Evolutionary conservation across 2,113 vertebrate genomes (phyloP).

Genomic region (Rhinoptilus africanus): DNA sequence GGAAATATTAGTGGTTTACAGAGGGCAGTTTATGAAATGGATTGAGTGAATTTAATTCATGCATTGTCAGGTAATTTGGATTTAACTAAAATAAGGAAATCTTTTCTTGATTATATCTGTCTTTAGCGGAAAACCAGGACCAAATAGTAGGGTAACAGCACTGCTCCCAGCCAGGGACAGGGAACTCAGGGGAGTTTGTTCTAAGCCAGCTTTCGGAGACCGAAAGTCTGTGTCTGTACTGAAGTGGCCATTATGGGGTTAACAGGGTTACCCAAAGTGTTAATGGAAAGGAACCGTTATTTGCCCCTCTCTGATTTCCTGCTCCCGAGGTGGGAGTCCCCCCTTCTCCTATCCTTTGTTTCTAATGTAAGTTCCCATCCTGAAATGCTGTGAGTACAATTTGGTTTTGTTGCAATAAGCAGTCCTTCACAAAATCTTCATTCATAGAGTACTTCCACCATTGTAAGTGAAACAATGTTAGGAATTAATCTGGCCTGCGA

Average conservation of each 20-base stretch:
- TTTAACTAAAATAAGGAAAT: slow-evolving; percentile 6
- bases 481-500: not conserved
- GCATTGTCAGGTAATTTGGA: not conserved
- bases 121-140: not conserved
- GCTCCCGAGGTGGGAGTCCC: slow-evolving; percentile 36
- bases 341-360: slow-evolving; percentile 46
- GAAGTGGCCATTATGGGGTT: not conserved
- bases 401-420: slow-evolving; percentile 23
- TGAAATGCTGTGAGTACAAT: slow-evolving; percentile 23
- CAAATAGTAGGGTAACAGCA: not conserved
- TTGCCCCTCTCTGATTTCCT: slow-evolving; percentile 47
- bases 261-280: not conserved
- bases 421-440: slow-evolving; percentile 33
- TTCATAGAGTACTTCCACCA: slow-evolving; percentile 33
- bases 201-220: not conserved
- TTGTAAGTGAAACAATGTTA: slow-evolving; percentile 53
- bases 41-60: slow-evolving; percentile 14
- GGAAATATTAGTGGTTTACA: slow-evolving; percentile 37
- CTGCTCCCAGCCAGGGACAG: not conserved
- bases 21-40: slow-evolving; percentile 30
- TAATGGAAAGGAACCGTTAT: slow-evolving; percentile 11
- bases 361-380: slow-evolving; percentile 31
- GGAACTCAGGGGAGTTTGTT: not conserved
- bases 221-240: not conserved
- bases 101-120: not conserved